phyloP scores from a whole-genome alignment of 2,888 invertebrate species.

The Polydrusus cervinus region DNA sequence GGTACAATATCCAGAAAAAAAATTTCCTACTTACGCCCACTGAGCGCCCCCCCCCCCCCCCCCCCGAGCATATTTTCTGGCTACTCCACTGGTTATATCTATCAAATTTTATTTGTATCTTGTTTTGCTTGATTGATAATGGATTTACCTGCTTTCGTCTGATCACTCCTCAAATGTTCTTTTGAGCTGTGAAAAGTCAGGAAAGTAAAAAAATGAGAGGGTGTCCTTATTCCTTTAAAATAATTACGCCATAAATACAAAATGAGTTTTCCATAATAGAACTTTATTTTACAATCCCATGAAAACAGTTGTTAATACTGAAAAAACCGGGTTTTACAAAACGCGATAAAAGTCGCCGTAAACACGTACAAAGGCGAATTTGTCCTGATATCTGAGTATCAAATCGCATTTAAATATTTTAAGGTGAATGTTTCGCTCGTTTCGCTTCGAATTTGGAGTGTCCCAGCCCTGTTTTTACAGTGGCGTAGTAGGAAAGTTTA shows the following conservation, averaged over 20 bases:
- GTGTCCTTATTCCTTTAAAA: background rate
- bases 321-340: slow-evolving; percentile 8
- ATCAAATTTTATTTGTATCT: no score
- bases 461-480: slow-evolving; percentile 6
- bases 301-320: slow-evolving; percentile 15
- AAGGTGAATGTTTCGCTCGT: slow-evolving; percentile 33
- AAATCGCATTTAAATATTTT: slow-evolving; percentile 44
- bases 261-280: slow-evolving; percentile 17
- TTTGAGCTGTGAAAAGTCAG: no score
- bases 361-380: slow-evolving; percentile 42
- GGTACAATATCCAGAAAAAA: no score
- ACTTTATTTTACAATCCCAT: slow-evolving; percentile 22
- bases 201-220: no score
- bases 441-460: slow-evolving; percentile 14
- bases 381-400: slow-evolving; percentile 39
- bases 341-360: slow-evolving; percentile 26
- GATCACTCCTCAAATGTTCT: no score
- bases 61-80: no score
- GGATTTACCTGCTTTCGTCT: no score
- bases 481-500: slow-evolving; percentile 10
- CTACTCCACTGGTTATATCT: no score
- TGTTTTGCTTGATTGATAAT: no score
- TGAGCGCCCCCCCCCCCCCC: no score
- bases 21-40: no score
- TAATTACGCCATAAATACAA: slow-evolving; percentile 1